Conservation (phyloP, 2,113 vertebrate species). For the Tupaia chinensis region DNA sequence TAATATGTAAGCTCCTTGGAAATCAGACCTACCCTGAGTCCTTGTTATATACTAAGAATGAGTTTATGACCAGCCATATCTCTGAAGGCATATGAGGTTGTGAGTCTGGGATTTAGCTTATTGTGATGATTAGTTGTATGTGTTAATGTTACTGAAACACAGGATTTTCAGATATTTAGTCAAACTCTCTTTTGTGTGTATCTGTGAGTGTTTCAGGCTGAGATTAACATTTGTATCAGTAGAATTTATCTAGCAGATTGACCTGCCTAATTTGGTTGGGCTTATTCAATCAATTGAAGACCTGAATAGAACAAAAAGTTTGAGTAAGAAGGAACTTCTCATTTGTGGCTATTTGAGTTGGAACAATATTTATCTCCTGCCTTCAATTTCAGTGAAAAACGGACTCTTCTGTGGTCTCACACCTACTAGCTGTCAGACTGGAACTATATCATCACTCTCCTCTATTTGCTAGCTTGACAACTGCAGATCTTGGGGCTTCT, state of each 20-base stretch:
- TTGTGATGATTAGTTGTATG: not conserved
- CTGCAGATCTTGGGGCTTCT: not conserved
- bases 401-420: not conserved
- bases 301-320: too few species aligned
- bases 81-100: not conserved
- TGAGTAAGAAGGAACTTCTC: not conserved
- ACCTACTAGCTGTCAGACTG: not conserved
- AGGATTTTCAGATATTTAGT: not conserved
- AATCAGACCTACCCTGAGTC: not conserved
- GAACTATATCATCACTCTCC: not conserved
- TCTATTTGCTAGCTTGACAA: not conserved
- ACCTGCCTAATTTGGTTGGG: too few species aligned
- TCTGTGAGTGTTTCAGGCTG: not conserved
- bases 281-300: too few species aligned
- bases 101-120: not conserved
- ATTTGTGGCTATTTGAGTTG: not conserved
- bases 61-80: not conserved
- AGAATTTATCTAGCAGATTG: too few species aligned
- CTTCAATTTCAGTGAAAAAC: not conserved
- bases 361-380: not conserved
- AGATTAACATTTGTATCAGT: not conserved
- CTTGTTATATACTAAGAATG: not conserved
- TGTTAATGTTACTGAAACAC: not conserved
- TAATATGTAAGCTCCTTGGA: not conserved
- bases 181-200: not conserved